These are phyloP conservation scores for Elephantulus edwardii DNA, from an alignment of 2,113 vertebrate genomes.

Conservation along the genomic window DNA sequence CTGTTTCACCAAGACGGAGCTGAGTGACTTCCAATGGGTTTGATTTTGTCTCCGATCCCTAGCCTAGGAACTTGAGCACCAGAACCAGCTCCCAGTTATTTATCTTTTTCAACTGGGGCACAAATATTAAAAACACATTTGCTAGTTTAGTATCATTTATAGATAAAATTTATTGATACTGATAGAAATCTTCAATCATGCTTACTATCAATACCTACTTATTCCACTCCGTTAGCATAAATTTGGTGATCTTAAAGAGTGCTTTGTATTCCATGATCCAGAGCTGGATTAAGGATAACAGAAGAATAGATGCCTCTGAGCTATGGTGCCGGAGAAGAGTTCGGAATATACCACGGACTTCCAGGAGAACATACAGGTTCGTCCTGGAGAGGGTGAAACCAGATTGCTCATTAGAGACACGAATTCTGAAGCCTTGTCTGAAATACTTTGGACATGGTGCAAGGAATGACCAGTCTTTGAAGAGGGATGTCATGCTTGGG, in stretches of 20 bases:
- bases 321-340: too few species aligned
- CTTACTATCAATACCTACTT: not conserved
- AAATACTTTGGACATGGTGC: too few species aligned
- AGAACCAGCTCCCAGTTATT: not conserved
- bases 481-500: too few species aligned
- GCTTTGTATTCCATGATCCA: too few species aligned
- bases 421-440: too few species aligned
- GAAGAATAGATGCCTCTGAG: too few species aligned
- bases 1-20: not conserved
- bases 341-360: too few species aligned
- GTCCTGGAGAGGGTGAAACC: too few species aligned
- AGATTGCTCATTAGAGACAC: too few species aligned
- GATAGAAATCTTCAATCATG: not conserved
- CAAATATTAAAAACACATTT: not conserved
- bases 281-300: too few species aligned
- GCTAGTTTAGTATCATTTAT: not conserved
- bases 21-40: not conserved
- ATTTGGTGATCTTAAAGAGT: not conserved
- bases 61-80: not conserved
- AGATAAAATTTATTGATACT: not conserved
- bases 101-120: not conserved
- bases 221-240: not conserved
- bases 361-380: too few species aligned
- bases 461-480: too few species aligned
- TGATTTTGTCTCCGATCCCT: not conserved